Base-by-base conservation (phyloP, 1,140 invertebrate genomes). In the Oscheius sp. region DNA sequence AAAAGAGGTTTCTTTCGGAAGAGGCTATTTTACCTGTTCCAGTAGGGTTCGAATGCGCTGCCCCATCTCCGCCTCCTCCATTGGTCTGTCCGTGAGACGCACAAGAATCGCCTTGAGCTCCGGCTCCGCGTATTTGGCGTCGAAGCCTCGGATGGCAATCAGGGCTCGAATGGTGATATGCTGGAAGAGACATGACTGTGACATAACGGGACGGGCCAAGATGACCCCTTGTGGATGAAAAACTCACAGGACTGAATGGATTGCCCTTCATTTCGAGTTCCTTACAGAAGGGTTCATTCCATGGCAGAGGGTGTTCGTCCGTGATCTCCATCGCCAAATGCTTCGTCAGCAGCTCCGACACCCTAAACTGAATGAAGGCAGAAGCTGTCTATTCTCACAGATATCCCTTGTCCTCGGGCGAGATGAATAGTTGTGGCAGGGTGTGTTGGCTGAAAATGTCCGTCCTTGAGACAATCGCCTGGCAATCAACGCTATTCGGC, bases 351-450 rank as follows among this genome's bases (percentile, higher is more conserved):
- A 87, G 80, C 13, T 82, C 80, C 55, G 84, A 84, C 7, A 87
- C 84, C 35, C 72, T 74, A 34, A 23, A 68, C 61, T 1, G 20
- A 28, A 18, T 15, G 4, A n/a, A 32, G 2, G 4, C 2, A 52
- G 7, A 46, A 7, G 52, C 7, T 7, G 52, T 42, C 31, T 2
- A 63, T n/a, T 52, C 61, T 66, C n/a, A 74, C 91, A 88, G 87
- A 83, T 89, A 89, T 65, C 90, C 91, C 84, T 91, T 91, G 83
- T 91, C 90, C 84, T 91, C 90, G 62, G 90, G 89, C 1, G 90
- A 88, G 72, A 91, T 84, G 84, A 90, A 91, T 7, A 90, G 86
- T 23, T 86, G 84, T 29, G 86, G 86, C 2, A 76, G 38, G 0
- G 35, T 59, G 10, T 67, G 45, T 3, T 32, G 31, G 20, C 34